Evolutionary conservation across 1,140 invertebrate genomes (phyloP), one percentile per base, ranked within the genome.

Genomic region (Drosophila eugracilis): DNA sequence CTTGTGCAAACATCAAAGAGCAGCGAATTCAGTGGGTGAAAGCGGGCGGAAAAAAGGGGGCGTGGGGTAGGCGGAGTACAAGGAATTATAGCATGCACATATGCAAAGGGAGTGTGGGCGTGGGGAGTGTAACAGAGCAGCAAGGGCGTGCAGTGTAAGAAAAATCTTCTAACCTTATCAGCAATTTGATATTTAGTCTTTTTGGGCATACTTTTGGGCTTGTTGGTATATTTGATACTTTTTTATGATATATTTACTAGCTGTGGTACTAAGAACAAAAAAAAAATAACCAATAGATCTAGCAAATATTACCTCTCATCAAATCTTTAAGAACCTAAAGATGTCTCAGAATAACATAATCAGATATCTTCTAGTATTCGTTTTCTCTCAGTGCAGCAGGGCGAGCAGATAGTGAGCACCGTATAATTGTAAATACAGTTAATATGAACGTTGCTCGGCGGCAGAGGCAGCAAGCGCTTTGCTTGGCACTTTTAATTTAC

Each of bases 341-440:
- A n/a, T n/a, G n/a, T n/a, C n/a, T n/a, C n/a, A n/a, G n/a, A 14
- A 34, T 5, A 34, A 4, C 5, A 36, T 12, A 5, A 0, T 6
- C 4, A n/a, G 10, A 17, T 17, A 17, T 9, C 4, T 39, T 17
- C 0, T n/a, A 12, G 30, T 32, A 32, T 32, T 32, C 4, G 0
- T 32, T 12, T 32, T 57, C 15, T 14, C 17, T 1, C 55, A 55
- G 30, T 58, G 55, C 30, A 7, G 22, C 55, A 48, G 17, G 15
- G n/a, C 50, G 7, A 62, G 49, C 58, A 52, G 47, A 69, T 52
- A 75, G 72, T 73, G 67, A 73, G 57, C 70, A 44, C 41, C 22
- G 72, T 75, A 86, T 86, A 88, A 88, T 89, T 86, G 83, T 89
- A 89, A 86, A 88, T 88, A 86, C 69, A 83, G 83, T 86, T 86